Percentiles rank a stretch among this genome's conserved stretches.
phyloP scores from a whole-genome alignment of 2,113 vertebrate genomes.

The Nettapus auritus region DNA sequence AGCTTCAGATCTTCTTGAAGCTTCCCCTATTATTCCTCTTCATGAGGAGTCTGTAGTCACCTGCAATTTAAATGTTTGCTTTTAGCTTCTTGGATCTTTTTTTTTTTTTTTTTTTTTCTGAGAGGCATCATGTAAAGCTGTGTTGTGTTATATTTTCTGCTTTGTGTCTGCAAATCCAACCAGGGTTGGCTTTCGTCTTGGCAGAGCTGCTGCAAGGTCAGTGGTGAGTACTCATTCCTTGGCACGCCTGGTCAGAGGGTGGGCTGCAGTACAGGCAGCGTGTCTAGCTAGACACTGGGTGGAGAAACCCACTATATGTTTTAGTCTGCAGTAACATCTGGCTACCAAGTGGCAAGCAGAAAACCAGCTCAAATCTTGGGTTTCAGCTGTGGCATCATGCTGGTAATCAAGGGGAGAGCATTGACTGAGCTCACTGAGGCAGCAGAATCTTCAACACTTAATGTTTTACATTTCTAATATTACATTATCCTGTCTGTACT shows the following conservation, averaged over 20 bases:
- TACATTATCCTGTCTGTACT: accelerated
- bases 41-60: background rate
- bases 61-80: background rate
- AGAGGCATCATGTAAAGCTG: background rate
- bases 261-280: accelerated
- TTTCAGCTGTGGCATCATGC: background rate
- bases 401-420: background rate
- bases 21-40: background rate
- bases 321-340: accelerated
- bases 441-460: background rate
- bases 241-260: background rate
- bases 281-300: background rate
- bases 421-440: background rate
- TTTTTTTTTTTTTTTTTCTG: background rate
- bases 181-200: background rate
- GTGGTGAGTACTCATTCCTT: accelerated
- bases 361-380: background rate
- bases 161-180: accelerated
- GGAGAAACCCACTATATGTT: background rate
- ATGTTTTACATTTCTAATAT: background rate
- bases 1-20: background rate
- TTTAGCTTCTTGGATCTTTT: background rate
- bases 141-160: background rate
- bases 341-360: background rate
- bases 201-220: background rate